Evolutionary conservation across 2,888 invertebrate genomes (phyloP), one percentile per base, ranked within the genome.

Genomic region (Acheta domesticus): DNA sequence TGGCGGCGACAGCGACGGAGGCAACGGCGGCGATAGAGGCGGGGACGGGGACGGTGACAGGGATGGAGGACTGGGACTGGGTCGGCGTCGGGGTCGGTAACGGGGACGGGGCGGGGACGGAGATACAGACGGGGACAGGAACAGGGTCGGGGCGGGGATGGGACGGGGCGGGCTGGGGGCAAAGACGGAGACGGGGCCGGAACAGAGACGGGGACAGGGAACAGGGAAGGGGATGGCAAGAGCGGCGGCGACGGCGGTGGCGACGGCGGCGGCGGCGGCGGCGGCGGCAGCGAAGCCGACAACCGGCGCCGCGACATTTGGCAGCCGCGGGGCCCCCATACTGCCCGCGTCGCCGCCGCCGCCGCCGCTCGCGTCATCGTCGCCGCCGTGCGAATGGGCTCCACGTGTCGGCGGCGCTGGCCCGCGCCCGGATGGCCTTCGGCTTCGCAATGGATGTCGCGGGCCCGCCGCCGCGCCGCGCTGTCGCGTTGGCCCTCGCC

Each of bases 311-410:
- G 62, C 62, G 62, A 62, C 14, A 14, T 62, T 62, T 62, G 62
- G 62, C 62, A 62, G 62, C 62, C 16, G n/a, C 62, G 62, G n/a
- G 62, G 62, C n/a, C 62, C 16, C n/a, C n/a, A 36, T 36, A 36
- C 36, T 36, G 36, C 36, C 36, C 36, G n/a, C n/a, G n/a, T n/a
- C n/a, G n/a, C n/a, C n/a, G 23, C 23, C 23, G 36, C 36, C 36
- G 36, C 36, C 36, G 36, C 36, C 16, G 62, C 14, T 62, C 62
- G 62, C 62, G 62, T 62, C 62, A 62, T 62, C 62, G 62, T 19
- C 62, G 62, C 12, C 62, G 62, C 62, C n/a, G 62, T 62, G 62
- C 62, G 62, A 62, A 62, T 62, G 62, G 62, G 62, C n/a, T 62
- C 62, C 62, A 62, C 62, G 62, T 62, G 62, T 62, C 62, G 62